Evolutionary conservation across 2,797 vertebrate species (phyloP).

Genomic region (Coregonus suidteri): DNA sequence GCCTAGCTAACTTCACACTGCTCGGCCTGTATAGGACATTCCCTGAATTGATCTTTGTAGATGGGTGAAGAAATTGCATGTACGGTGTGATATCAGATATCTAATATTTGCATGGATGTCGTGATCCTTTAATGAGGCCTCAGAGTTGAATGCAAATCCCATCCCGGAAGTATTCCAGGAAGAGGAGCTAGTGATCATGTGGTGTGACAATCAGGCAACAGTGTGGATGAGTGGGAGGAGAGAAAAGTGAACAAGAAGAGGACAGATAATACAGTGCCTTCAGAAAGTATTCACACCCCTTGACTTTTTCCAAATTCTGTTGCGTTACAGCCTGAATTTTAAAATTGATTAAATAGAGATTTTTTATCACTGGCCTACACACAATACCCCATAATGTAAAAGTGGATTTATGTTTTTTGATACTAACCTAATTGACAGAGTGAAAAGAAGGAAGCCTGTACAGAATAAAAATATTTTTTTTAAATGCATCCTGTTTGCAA

Average conservation of each 20-base stretch:
- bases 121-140: conserved; percentile 11
- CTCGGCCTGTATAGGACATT: not conserved
- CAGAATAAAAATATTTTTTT: no score
- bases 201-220: not conserved
- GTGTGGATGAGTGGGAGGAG: not conserved
- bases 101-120: conserved; percentile 57
- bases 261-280: no score
- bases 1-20: not conserved
- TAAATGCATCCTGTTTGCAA: no score
- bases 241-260: not conserved
- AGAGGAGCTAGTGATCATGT: not conserved
- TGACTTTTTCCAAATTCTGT: no score
- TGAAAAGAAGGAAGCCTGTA: no score
- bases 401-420: no score
- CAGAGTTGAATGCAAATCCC: conserved; percentile 63
- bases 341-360: no score
- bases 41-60: not conserved
- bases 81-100: conserved; percentile 12
- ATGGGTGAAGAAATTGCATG: not conserved
- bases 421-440: no score
- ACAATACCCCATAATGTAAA: no score
- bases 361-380: no score
- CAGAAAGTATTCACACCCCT: no score
- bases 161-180: conserved; percentile 47
- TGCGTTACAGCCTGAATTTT: no score